These are phyloP conservation scores for Epizoanthus illoricatus DNA, from an alignment of 92 coral and sea anemone genomes.

Conservation along the genomic window DNA sequence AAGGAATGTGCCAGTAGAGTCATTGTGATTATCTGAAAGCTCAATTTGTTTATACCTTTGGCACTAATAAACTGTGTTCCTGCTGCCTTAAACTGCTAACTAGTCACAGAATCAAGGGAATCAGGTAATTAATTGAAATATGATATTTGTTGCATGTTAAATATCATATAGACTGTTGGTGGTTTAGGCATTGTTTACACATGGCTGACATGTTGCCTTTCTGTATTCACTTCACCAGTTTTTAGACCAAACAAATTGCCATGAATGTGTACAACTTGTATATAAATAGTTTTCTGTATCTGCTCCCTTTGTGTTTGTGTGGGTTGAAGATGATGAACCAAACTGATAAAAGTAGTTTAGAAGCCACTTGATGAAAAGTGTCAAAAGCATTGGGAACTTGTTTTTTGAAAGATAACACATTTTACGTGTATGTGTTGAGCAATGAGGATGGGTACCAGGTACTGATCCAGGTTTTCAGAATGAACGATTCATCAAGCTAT, in stretches of 20 bases:
- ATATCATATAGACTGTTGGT: neutral
- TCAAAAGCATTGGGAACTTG: too few species aligned
- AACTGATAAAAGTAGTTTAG: too few species aligned
- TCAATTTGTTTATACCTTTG: neutral
- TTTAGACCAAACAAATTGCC: too few species aligned
- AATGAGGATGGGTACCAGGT: too few species aligned
- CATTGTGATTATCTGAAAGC: neutral
- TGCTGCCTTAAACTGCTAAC: neutral
- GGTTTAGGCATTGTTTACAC: neutral
- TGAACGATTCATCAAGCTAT: too few species aligned
- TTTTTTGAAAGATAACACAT: too few species aligned
- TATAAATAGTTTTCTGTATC: neutral
- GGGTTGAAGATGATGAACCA: too few species aligned
- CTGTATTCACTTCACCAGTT: neutral
- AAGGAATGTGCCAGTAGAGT: slow-evolving; percentile 9
- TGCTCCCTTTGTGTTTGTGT: neutral
- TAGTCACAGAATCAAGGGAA: neutral
- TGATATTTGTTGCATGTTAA: neutral
- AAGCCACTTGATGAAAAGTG: too few species aligned
- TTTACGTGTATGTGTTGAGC: too few species aligned
- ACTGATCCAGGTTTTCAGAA: too few species aligned
- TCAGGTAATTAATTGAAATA: neutral
- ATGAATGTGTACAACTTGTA: too few species aligned
- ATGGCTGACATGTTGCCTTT: neutral
- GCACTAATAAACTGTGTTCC: neutral